Evolutionary conservation across 2,797 vertebrate species (phyloP), one percentile per base, ranked within the genome.

Genomic region (Pogoniulus pusillus): DNA sequence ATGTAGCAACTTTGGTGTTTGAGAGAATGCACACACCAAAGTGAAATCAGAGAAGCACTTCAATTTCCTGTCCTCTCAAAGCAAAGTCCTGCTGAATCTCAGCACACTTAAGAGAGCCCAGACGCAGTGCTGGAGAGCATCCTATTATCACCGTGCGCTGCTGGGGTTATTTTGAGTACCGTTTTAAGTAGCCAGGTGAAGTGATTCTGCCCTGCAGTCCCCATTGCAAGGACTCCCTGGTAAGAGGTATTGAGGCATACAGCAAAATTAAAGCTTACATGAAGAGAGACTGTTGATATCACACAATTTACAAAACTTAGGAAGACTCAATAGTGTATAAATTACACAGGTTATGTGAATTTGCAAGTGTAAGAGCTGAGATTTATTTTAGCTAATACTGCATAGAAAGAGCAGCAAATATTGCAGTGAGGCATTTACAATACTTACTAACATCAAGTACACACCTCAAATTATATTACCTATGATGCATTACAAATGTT

Each of bases 221-320:
- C 54, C 74, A 29, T 26, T 53, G 58, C 13, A 79, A 59, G 29
- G 47, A 87, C 79, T 27, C 7, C 8, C 58, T 35, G 15, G 10
- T 18, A 82, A 51, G 27, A 70, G 76, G 0, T 2, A 0, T 0
- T 65, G 16, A 83, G 59, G 32, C 8, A 74, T 2, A 53, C 2
- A 76, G 57, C 27, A 73, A 93, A 89, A 70, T 70, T 47, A 58
- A 41, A 76, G 41, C 41, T 62, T 47, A 70, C 6, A 24, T 7
- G 7, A 7, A 82, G 14, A 60, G n/a, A 60, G 29, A 71, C 13
- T 60, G 24, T 43, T 58, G 6, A 24, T 18, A 54, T 27, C 51
- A 82, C 43, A 63, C 26, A 58, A 37, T 41, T 39, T 30, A 24
- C 30, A 82, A 82, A 24, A 59, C 43, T 63, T 17, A 27, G 34